Evolutionary conservation across 2,113 vertebrate genomes (phyloP).

Genomic region (Oncorhynchus gorbuscha): DNA sequence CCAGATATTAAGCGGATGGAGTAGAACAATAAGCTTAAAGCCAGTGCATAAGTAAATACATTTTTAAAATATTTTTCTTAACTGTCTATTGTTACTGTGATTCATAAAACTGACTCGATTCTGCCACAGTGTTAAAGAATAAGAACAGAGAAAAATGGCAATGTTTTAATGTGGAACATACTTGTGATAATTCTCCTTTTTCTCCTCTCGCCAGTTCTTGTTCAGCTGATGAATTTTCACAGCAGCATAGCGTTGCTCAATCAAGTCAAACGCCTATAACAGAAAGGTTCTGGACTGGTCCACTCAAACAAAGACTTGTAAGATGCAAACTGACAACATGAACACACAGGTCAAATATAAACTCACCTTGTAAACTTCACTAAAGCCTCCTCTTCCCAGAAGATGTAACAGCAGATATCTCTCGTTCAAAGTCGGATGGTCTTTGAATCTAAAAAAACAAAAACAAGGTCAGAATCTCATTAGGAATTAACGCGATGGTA

Average conservation of each 20-base stretch:
- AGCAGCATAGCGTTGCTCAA: conserved; percentile 97
- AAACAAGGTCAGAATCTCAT: not conserved
- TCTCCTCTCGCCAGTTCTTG: conserved; percentile 99
- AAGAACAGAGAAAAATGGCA: too few species aligned
- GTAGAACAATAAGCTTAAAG: conserved; percentile 40
- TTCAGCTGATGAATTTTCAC: conserved; percentile 99
- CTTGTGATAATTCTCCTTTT: conserved; percentile 99
- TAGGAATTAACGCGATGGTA: too few species aligned
- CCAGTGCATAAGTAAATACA: not conserved
- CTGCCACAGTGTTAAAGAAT: too few species aligned
- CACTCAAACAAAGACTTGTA: not conserved
- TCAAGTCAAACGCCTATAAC: conserved; percentile 94
- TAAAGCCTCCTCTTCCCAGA: conserved; percentile 96
- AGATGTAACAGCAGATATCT: conserved; percentile 96
- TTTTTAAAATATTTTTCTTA: too few species aligned
- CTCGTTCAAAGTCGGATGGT: conserved; percentile 97
- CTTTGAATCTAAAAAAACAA: conserved; percentile 85
- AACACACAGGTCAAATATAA: not conserved
- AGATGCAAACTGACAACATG: not conserved
- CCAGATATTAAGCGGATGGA: conserved; percentile 21
- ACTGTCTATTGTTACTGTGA: too few species aligned
- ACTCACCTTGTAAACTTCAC: conserved; percentile 98
- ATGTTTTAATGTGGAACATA: conserved; percentile 63
- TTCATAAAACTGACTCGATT: too few species aligned
- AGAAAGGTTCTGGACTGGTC: not conserved